Conservation (phyloP, 2,113 vertebrate species). For the human region GRCh38 chr3:162644501-162645000, state of each 20-base stretch:
- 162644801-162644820: no score
- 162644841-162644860: no score
- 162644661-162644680: not conserved
- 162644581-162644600: not conserved
- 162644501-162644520: not conserved
- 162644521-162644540: not conserved
- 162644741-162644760: not conserved
- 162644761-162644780: not conserved
- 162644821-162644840: no score
- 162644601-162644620: not conserved
- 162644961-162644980: no score
- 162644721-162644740: not conserved
- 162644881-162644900: no score
- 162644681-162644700: not conserved
- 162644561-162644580: not conserved
- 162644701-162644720: not conserved
- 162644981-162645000: no score
- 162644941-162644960: no score
- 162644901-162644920: no score
- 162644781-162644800: no score
- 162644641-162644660: not conserved
- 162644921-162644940: no score
- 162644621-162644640: not conserved
- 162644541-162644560: not conserved
- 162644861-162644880: no score